Evolutionary conservation across 2,888 invertebrate species (phyloP).

Genomic region (Polyploca ridens): DNA sequence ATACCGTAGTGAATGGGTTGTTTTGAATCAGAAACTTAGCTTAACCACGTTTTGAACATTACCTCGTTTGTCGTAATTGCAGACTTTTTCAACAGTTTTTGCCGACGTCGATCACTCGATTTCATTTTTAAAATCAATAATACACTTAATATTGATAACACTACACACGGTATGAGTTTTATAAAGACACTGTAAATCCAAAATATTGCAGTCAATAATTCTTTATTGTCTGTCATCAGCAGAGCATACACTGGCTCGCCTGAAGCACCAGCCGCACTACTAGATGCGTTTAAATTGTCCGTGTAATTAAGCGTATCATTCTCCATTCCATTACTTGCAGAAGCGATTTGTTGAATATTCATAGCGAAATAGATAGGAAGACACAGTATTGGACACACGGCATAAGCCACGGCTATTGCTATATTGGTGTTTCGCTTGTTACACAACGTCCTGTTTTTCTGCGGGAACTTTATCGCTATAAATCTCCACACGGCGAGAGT

Average conservation of each 20-base stretch:
- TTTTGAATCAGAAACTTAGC: background rate
- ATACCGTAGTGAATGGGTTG: conserved; percentile 5
- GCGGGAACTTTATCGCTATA: conserved; percentile 94
- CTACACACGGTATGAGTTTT: conserved; percentile 95
- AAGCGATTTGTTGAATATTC: conserved; percentile 83
- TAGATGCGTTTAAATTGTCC: conserved; percentile 46
- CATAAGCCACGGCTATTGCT: conserved; percentile 90
- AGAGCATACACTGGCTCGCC: conserved; percentile 86
- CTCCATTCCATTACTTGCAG: conserved; percentile 28
- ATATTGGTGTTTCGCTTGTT: conserved; percentile 90
- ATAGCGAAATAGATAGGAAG: conserved; percentile 93
- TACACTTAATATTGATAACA: conserved; percentile 92
- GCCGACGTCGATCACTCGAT: conserved; percentile 91
- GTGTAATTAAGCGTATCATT: conserved; percentile 57
- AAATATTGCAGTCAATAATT: conserved; percentile 89
- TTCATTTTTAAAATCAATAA: conserved; percentile 90
- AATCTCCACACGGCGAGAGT: conserved; percentile 97
- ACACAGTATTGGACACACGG: conserved; percentile 92
- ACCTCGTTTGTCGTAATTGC: conserved; percentile 74
- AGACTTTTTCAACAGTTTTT: conserved; percentile 86
- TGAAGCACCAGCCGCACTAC: conserved; percentile 16
- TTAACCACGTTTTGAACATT: conserved; percentile 23
- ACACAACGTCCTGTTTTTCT: conserved; percentile 92
- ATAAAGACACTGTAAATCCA: conserved; percentile 97
- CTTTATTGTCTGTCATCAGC: conserved; percentile 86